Conservation (phyloP, 2,797 vertebrate species). For the Protonibea diacanthus region DNA sequence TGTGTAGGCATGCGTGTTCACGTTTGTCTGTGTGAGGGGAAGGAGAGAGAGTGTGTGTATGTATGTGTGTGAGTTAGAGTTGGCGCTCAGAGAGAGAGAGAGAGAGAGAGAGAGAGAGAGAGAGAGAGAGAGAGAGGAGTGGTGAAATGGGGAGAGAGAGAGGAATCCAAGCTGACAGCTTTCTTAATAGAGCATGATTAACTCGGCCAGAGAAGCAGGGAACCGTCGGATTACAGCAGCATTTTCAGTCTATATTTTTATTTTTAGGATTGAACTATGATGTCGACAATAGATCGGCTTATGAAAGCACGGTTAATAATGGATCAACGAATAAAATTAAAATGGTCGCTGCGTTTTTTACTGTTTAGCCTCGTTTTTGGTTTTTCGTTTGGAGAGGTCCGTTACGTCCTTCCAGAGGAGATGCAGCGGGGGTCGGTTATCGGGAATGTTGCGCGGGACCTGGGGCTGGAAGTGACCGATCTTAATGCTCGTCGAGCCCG, state of each 20-base stretch:
- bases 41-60: slow-evolving; percentile 9
- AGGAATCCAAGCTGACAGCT: slow-evolving; percentile 71
- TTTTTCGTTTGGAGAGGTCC: slow-evolving; percentile 76
- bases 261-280: slow-evolving; percentile 34
- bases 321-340: slow-evolving; percentile 39
- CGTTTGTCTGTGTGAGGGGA: slow-evolving; percentile 33
- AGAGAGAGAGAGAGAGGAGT: slow-evolving; percentile 46
- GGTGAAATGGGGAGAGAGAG: slow-evolving; percentile 55
- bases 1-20: slow-evolving; percentile 54
- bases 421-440: slow-evolving; percentile 83
- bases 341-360: slow-evolving; percentile 50
- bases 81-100: slow-evolving; percentile 6
- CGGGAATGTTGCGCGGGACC: slow-evolving; percentile 83
- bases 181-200: slow-evolving; percentile 76
- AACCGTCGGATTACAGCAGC: slow-evolving; percentile 50
- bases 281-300: slow-evolving; percentile 39
- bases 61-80: background rate
- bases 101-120: slow-evolving; percentile 35
- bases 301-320: slow-evolving; percentile 35
- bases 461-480: slow-evolving; percentile 78
- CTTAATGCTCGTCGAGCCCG: slow-evolving; percentile 78
- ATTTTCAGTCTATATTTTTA: slow-evolving; percentile 43
- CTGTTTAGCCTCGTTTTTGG: slow-evolving; percentile 45
- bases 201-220: slow-evolving; percentile 61
- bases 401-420: slow-evolving; percentile 85